These are phyloP conservation scores for Oxystoma pomonae DNA, from an alignment of 2,888 invertebrate species.

Conservation along the genomic window DNA sequence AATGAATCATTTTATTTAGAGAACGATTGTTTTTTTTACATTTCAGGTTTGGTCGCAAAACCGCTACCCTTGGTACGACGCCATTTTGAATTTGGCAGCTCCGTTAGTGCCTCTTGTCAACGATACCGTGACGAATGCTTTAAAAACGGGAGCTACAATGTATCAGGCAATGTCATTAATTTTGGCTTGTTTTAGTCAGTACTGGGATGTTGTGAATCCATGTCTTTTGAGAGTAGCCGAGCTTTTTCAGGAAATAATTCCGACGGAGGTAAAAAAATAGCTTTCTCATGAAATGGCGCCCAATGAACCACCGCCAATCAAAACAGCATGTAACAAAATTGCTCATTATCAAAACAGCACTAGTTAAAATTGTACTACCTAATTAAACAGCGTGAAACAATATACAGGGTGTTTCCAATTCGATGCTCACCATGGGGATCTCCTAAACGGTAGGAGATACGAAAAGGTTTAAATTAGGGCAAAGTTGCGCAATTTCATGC, in stretches of 20 bases:
- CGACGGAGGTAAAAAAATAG: slow-evolving; percentile 63
- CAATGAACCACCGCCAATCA: no score
- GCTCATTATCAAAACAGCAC: no score
- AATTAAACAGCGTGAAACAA: no score
- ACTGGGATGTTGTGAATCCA: slow-evolving; percentile 64
- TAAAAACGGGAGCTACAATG: slow-evolving; percentile 72
- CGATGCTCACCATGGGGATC: no score
- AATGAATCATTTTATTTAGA: no score
- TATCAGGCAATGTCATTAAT: slow-evolving; percentile 76
- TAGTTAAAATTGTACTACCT: no score
- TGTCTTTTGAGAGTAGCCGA: slow-evolving; percentile 51
- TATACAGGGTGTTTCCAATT: no score
- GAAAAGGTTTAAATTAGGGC: no score
- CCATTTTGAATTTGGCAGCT: slow-evolving; percentile 61
- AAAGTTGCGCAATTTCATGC: no score
- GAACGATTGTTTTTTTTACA: no score
- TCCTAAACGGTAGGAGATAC: no score
- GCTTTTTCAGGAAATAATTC: slow-evolving; percentile 64
- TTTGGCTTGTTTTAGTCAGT: slow-evolving; percentile 57
- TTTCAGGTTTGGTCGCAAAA: slow-evolving; percentile 85
- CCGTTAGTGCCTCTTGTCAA: slow-evolving; percentile 62
- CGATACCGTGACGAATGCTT: slow-evolving; percentile 64
- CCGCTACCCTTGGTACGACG: slow-evolving; percentile 73
- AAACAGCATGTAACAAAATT: no score
- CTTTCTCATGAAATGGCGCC: not conserved